phyloP scores from a whole-genome alignment of 2,113 vertebrate species.

The Acinonyx jubatus region DNA sequence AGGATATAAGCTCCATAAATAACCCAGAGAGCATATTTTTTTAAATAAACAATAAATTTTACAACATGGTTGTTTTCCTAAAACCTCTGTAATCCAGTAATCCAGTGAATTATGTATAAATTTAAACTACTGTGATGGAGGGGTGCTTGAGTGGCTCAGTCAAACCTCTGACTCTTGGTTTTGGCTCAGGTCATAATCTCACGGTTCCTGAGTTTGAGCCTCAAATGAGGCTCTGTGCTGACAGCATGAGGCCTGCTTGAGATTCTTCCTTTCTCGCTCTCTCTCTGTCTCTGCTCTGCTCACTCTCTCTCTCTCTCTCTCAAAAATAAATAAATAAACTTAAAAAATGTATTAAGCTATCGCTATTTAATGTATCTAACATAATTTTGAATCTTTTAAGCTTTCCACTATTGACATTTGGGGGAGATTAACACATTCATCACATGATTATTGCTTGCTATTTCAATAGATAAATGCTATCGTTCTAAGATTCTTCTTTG shows the following conservation, averaged over 20 bases:
- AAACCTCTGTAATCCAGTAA: not conserved
- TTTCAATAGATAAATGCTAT: not conserved
- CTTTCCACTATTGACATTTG: not conserved
- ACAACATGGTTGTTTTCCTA: not conserved
- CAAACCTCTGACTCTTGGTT: too few species aligned
- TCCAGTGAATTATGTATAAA: not conserved
- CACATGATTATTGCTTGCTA: not conserved
- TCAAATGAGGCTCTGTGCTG: too few species aligned
- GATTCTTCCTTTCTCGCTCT: too few species aligned
- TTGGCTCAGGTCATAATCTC: too few species aligned
- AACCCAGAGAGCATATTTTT: not conserved
- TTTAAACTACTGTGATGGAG: not conserved
- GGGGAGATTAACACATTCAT: not conserved
- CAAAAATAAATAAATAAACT: too few species aligned
- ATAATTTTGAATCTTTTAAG: not conserved
- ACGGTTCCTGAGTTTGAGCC: too few species aligned
- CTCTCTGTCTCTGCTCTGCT: too few species aligned
- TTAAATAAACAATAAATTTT: not conserved
- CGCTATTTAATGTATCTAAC: not conserved
- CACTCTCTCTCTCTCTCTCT: too few species aligned
- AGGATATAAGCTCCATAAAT: not conserved
- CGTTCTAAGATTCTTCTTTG: not conserved
- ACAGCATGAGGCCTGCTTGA: too few species aligned
- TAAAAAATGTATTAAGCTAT: not conserved
- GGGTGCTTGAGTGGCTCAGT: too few species aligned